Evolutionary conservation across 2,113 vertebrate species (phyloP).

Genomic region (Echinops telfairi): DNA sequence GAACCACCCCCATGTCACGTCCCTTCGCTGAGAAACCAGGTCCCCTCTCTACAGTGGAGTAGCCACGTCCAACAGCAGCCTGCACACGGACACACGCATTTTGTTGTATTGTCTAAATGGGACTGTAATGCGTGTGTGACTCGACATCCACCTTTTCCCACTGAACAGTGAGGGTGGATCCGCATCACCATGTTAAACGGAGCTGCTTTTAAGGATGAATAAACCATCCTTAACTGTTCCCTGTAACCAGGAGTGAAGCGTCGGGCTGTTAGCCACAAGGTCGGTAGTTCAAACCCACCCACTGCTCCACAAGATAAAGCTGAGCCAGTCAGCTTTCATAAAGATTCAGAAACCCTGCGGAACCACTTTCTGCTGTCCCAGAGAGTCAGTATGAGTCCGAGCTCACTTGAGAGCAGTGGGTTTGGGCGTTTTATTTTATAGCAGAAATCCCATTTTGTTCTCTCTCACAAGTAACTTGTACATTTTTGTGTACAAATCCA

Average conservation of each 20-base stretch:
- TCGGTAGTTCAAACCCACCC: too few species aligned
- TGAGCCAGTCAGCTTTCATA: too few species aligned
- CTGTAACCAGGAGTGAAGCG: too few species aligned
- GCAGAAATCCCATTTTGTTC: conserved; percentile 3
- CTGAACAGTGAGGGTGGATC: background rate
- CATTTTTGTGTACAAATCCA: conserved; percentile 8
- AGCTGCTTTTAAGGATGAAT: background rate
- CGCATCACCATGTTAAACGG: background rate
- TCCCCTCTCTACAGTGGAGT: background rate
- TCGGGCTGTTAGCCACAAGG: too few species aligned
- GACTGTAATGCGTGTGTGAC: background rate
- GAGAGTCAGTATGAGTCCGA: too few species aligned
- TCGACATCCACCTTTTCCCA: background rate
- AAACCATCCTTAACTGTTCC: background rate
- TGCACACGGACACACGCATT: background rate
- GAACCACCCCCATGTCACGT: background rate
- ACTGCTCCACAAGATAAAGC: too few species aligned
- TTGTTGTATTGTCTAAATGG: conserved; percentile 6
- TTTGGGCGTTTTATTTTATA: background rate
- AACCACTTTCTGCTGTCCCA: too few species aligned
- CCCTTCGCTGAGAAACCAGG: background rate
- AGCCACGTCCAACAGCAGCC: background rate
- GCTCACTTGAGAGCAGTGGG: too few species aligned
- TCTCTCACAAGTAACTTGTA: conserved; percentile 4
- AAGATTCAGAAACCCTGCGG: too few species aligned